Evolutionary conservation across 2,888 invertebrate genomes (phyloP).

Genomic region (Diaperis boleti): DNA sequence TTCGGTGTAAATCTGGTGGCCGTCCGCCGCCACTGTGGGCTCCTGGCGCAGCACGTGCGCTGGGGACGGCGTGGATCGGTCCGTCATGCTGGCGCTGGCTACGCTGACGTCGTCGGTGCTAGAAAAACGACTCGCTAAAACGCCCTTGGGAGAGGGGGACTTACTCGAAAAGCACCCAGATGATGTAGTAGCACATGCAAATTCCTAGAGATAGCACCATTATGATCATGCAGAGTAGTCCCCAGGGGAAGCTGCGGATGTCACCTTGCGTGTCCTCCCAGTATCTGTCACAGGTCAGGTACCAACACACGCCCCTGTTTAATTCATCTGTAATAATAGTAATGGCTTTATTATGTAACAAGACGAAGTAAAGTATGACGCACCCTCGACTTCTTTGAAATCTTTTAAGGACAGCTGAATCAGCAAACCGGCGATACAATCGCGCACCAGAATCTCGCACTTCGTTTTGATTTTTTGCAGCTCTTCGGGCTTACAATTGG

Average conservation of each 20-base stretch:
- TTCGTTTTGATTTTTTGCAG: constrained; percentile 76
- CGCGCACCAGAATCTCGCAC: constrained; percentile 77
- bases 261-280: constrained; percentile 87
- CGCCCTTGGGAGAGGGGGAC: constrained; percentile 60
- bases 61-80: constrained; percentile 77
- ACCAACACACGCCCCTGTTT: constrained; percentile 92
- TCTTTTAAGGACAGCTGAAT: constrained; percentile 85
- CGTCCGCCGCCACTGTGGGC: constrained; percentile 55
- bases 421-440: constrained; percentile 85
- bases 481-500: constrained; percentile 85
- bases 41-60: constrained; percentile 70
- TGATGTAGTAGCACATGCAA: constrained; percentile 91
- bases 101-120: constrained; percentile 80
- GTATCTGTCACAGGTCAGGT: constrained; percentile 90
- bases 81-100: constrained; percentile 75
- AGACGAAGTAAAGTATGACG: neutral
- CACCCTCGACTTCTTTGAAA: constrained; percentile 90
- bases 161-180: constrained; percentile 94
- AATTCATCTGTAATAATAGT: constrained; percentile 77
- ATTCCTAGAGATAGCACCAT: constrained; percentile 85
- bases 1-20: constrained; percentile 64
- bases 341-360: neutral
- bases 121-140: constrained; percentile 32
- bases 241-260: constrained; percentile 85
- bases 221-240: constrained; percentile 80